Base-by-base conservation (phyloP, 2,797 vertebrate genomes). In the Orestias chungarensis region DNA sequence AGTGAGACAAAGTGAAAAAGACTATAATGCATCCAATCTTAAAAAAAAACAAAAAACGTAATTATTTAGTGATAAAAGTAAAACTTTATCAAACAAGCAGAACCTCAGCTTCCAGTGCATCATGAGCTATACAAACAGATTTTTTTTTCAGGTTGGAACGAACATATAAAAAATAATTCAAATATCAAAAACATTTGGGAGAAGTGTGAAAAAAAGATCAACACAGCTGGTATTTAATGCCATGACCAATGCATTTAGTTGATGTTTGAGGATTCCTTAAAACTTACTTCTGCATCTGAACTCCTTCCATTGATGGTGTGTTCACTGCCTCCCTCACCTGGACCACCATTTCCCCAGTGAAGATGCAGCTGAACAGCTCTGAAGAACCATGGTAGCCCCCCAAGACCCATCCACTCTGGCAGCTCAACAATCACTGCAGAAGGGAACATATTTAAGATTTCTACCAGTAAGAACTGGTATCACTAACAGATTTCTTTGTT, bases 361-460 rank as follows among this genome's bases (percentile, higher is more conserved):
- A 98, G 93, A 78, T 98, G 97, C 64, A 99, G 93, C 88, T 98
- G 97, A 0, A 88, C 92, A 0, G 96, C 96, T 0, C 92, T 91
- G 29, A 93, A 98, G 57, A 91, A 86, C 75, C 68, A 90, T 12
- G 95, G 93, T 69, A 99, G 87, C 31, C 97, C 97, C 2, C n/a
- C 73, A 1, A 98, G 75, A 2, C 87, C 87, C 93, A 98, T 94
- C 82, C 94, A 94, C 0, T 92, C 83, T 0, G 96, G 95, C 70
- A 99, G 88, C 0, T 91, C 91, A 70, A 98, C 91, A 62, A 94
- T 87, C 54, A 91, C 97, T 98, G 89, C 12, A 29, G 62, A 68
- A 61, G 70, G 68, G 43, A 49, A 65, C 43, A 15, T 43, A 55
- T 17, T 14, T 31, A 70, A n/a, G n/a, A n/a, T n/a, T 70, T 43